A percentile compares a stretch with the other conserved stretches of the same genome.
These are phyloP conservation scores for Frankliniella fusca DNA, from an alignment of 2,888 invertebrate species.

Conservation along the genomic window DNA sequence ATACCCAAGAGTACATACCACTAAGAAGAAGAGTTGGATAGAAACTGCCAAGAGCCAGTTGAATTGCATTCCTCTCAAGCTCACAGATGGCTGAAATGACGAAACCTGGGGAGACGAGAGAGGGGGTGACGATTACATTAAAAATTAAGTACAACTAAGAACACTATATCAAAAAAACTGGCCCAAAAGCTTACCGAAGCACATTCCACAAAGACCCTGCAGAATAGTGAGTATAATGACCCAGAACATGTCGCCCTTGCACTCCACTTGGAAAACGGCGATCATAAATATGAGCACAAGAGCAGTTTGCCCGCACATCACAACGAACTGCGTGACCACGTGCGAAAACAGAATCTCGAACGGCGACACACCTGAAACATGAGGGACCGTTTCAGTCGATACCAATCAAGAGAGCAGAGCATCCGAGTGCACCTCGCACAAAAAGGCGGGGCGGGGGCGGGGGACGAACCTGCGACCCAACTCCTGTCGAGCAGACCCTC, in stretches of 20 bases:
- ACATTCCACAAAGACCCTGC: constrained; percentile 93
- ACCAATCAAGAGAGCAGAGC: neutral
- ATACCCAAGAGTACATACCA: constrained; percentile 49
- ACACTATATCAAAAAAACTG: neutral
- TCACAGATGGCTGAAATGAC: constrained; percentile 90
- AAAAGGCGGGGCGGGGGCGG: too few species aligned
- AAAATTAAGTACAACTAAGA: neutral
- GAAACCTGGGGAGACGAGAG: constrained; percentile 59
- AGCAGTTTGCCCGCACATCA: constrained; percentile 90
- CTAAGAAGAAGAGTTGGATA: constrained; percentile 89
- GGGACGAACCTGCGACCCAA: constrained; percentile 67
- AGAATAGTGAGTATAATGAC: constrained; percentile 81
- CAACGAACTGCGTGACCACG: constrained; percentile 89
- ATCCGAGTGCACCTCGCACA: neutral
- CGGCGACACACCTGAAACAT: constrained; percentile 70
- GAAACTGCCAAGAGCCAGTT: constrained; percentile 87
- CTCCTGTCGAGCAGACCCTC: constrained; percentile 88
- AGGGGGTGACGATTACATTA: neutral
- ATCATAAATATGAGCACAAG: constrained; percentile 89
- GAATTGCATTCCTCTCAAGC: constrained; percentile 87
- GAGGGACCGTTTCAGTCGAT: too few species aligned
- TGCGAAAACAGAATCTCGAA: constrained; percentile 90
- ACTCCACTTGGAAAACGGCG: constrained; percentile 82
- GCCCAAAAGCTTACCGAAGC: constrained; percentile 64
- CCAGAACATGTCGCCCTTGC: constrained; percentile 79